These are phyloP conservation scores for Poeciliopsis infans DNA, from an alignment of 2,797 vertebrate genomes.

Conservation along the genomic window DNA sequence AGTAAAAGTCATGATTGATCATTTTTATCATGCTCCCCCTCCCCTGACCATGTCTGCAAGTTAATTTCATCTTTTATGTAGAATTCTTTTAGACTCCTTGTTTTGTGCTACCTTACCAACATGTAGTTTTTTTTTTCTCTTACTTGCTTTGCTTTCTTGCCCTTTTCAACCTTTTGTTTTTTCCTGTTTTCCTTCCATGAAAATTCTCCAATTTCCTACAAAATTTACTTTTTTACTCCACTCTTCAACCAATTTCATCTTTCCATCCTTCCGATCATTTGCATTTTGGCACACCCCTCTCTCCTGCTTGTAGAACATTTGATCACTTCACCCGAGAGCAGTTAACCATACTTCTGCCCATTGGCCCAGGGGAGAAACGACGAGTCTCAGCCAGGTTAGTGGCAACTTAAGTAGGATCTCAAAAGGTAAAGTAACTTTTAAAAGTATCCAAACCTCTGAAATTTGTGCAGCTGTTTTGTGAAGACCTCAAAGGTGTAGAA, in stretches of 20 bases:
- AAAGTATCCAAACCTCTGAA: neutral
- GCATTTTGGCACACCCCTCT: constrained; percentile 53
- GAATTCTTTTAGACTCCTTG: constrained; percentile 39
- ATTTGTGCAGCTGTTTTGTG: neutral
- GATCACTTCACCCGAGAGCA: constrained; percentile 75
- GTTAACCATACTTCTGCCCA: constrained; percentile 79
- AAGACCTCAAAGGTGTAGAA: neutral
- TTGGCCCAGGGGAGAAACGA: constrained; percentile 74
- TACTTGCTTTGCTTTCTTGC: constrained; percentile 29
- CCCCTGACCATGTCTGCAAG: constrained; percentile 42
- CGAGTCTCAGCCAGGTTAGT: constrained; percentile 83
- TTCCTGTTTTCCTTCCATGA: constrained; percentile 13
- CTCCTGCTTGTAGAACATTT: constrained; percentile 73
- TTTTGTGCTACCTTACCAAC: constrained; percentile 57
- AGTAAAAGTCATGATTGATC: constrained; percentile 48
- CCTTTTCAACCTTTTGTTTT: neutral
- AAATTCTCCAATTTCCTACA: constrained; percentile 14
- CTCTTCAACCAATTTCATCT: constrained; percentile 16
- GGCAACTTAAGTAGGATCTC: constrained; percentile 32
- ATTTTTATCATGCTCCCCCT: constrained; percentile 35
- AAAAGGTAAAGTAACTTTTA: neutral
- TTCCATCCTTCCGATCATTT: constrained; percentile 40
- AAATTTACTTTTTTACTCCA: constrained; percentile 17
- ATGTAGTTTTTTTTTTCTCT: constrained; percentile 47
- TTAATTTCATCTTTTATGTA: constrained; percentile 54